Evolutionary conservation across 2,888 invertebrate genomes (phyloP).

Genomic region (Diaprepes abbreviatus): DNA sequence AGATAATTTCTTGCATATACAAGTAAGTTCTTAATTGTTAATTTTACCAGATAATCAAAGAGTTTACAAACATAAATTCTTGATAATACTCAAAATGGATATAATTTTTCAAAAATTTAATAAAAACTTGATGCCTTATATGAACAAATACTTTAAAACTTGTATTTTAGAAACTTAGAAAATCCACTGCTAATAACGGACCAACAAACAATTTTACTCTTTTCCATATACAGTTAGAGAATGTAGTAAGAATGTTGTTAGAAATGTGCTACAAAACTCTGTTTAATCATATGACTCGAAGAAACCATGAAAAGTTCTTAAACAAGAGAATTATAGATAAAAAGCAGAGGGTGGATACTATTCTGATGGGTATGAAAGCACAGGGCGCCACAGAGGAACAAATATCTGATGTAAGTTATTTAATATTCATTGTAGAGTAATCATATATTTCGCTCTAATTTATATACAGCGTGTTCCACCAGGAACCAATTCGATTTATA

Average conservation of each 20-base stretch:
- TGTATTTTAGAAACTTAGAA: conserved; percentile 70
- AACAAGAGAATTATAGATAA: conserved; percentile 89
- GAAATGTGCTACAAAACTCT: conserved; percentile 81
- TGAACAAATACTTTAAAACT: too few relatives aligned
- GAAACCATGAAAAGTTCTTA: conserved; percentile 75
- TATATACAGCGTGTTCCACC: too few relatives aligned
- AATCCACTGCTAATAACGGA: conserved; percentile 65
- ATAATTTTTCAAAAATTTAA: too few relatives aligned
- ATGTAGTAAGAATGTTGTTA: conserved; percentile 73
- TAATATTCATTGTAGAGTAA: too few relatives aligned
- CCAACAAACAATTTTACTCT: conserved; percentile 86
- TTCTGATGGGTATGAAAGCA: conserved; percentile 83
- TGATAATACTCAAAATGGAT: too few relatives aligned
- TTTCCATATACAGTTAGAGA: conserved; percentile 80
- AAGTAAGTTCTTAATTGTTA: conserved; percentile 64
- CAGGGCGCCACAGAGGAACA: conserved; percentile 84
- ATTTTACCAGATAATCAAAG: too few relatives aligned
- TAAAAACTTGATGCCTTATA: too few relatives aligned
- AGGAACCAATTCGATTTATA: too few relatives aligned
- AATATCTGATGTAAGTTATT: conserved; percentile 79
- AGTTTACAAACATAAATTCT: too few relatives aligned
- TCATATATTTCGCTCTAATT: too few relatives aligned
- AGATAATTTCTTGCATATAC: conserved; percentile 78
- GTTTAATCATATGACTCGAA: conserved; percentile 77
- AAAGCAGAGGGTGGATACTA: conserved; percentile 86